Base-by-base conservation (phyloP, 2,113 vertebrate genomes). In the Sinosuthora webbiana region DNA sequence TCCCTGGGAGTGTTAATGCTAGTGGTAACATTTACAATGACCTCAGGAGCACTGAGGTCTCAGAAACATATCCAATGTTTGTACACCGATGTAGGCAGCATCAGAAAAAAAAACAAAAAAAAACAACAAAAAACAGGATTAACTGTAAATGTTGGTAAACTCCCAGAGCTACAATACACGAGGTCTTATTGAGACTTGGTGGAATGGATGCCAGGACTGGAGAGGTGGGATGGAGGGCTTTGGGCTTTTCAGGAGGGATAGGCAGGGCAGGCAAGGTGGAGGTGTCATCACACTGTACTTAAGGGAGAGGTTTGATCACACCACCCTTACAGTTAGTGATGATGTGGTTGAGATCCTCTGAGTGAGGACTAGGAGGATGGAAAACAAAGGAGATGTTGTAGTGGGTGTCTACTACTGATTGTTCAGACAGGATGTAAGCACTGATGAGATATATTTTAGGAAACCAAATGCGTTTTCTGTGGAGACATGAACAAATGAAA, bases 71-170 rank as follows among this genome's bases (percentile, higher is more conserved):
- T 10, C 39, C 76, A 71, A 35, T 35, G 3, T 14, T 18, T 75
- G 44, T 27, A 39, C 37, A 62, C 4, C 0, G 4, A 35, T 3
- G 0, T 20, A 62, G 5, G 1, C 28, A 50, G 28, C 11, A 13
- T 25, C 16, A 67, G 28, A 71, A 82, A 39, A 39, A 39, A 39
- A 39, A 39, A 39, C 8, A 39, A 39, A 39, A 39, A 39, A 39
- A 39, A 39, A 39, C 8, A 39, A 31, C 3, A 35, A 56, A 18
- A 35, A 56, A 18, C 24, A 74, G 33, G 28, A 41, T 33, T 50
- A 64, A 27, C 19, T 37, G 9, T 7, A 39, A 65, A 14, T 4
- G 3, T 42, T 70, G 15, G 6, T 39, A 37, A 56, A 2, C 19
- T 74, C n/a, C 37, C 59, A 47, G 37, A 68, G 9, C 20, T 55